These are phyloP conservation scores for Melipona bicolor DNA, from an alignment of 2,888 invertebrate species.

Conservation along the genomic window DNA sequence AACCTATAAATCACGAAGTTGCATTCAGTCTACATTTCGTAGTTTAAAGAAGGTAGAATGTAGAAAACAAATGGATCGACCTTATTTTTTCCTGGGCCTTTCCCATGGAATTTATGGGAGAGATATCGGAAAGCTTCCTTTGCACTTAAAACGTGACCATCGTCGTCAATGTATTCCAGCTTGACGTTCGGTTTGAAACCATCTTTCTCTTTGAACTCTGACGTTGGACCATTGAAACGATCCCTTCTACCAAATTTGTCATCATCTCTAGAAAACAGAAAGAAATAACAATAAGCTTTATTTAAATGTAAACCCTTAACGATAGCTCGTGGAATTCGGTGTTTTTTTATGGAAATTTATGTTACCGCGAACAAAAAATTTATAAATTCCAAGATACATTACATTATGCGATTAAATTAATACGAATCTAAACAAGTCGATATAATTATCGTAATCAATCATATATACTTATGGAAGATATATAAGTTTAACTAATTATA, in stretches of 20 bases:
- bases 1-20: conserved; percentile 81
- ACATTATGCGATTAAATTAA: conserved; percentile 67
- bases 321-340: conserved; percentile 63
- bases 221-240: conserved; percentile 93
- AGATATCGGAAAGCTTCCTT: conserved; percentile 99
- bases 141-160: conserved; percentile 94
- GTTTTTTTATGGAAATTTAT: conserved; percentile 61
- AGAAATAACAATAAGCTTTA: background rate
- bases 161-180: conserved; percentile 98
- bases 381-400: conserved; percentile 57
- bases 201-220: conserved; percentile 96
- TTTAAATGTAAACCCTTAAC: conserved; percentile 8
- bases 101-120: conserved; percentile 99
- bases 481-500: background rate
- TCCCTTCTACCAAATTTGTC: conserved; percentile 91
- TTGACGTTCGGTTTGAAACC: conserved; percentile 97
- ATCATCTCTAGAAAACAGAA: conserved; percentile 87
- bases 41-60: background rate
- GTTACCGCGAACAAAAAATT: conserved; percentile 36
- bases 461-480: conserved; percentile 7
- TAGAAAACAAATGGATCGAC: conserved; percentile 76
- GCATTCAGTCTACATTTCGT: background rate
- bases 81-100: conserved; percentile 99
- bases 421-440: conserved; percentile 59
- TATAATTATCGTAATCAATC: conserved; percentile 10